Evolutionary conservation across 1,140 invertebrate species (phyloP).

Genomic region (Ridgeia piscesae): DNA sequence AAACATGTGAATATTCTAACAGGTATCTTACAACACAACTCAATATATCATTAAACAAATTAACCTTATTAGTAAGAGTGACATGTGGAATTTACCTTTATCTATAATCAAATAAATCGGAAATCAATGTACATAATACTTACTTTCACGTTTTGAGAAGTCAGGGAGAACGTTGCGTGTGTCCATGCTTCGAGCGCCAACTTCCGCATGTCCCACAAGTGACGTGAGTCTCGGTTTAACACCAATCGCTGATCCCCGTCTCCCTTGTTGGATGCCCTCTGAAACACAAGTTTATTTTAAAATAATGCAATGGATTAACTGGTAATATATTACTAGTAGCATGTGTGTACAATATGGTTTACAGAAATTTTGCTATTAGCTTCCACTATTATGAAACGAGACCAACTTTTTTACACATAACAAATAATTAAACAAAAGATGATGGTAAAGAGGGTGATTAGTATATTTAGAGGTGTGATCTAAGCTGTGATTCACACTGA

Average conservation of each 20-base stretch:
- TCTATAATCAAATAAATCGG: not conserved
- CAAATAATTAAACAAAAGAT: too few species aligned
- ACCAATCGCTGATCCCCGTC: not conserved
- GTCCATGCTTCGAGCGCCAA: not conserved
- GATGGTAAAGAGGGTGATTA: too few species aligned
- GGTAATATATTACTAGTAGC: not conserved
- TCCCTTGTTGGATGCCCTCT: not conserved
- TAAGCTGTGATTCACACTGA: too few species aligned
- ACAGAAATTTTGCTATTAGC: not conserved
- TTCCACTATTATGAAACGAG: too few species aligned
- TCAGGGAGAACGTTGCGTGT: not conserved
- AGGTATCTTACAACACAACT: too few species aligned
- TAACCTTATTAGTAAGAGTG: not conserved
- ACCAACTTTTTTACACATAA: too few species aligned
- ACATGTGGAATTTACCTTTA: not conserved
- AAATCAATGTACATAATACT: not conserved
- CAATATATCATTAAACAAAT: too few species aligned
- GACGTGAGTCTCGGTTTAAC: not conserved
- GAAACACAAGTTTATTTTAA: not conserved
- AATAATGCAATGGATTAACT: not conserved
- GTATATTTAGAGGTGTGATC: too few species aligned
- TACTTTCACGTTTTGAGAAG: not conserved
- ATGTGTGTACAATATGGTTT: not conserved
- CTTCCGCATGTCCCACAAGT: not conserved
- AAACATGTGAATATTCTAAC: too few species aligned